Conservation (phyloP, 2,113 vertebrate genomes). For the Arvicanthis niloticus region DNA sequence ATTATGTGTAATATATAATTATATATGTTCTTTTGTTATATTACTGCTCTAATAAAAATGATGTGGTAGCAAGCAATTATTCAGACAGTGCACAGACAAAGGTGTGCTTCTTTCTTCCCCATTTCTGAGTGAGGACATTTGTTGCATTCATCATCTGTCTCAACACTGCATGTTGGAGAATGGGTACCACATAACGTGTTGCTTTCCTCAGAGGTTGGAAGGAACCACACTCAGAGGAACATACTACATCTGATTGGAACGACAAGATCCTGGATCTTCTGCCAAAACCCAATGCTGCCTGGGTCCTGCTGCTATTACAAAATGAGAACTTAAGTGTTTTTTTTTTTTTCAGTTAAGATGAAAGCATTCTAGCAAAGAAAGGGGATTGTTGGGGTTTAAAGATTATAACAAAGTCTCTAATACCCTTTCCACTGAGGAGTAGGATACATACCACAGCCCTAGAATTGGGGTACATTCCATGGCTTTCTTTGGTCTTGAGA, state of each 20-base stretch:
- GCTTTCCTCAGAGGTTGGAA: not conserved
- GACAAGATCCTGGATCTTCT: not conserved
- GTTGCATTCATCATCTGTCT: not conserved
- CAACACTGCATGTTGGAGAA: not conserved
- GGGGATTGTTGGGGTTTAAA: not conserved
- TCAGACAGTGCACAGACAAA: not conserved
- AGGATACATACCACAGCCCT: not conserved
- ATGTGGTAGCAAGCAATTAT: not conserved
- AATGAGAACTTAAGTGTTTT: not conserved
- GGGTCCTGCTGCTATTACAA: not conserved
- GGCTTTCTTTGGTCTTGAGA: conserved; percentile 28
- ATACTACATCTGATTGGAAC: not conserved
- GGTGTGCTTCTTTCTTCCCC: not conserved
- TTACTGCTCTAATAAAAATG: not conserved
- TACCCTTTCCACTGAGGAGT: not conserved
- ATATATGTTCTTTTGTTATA: conserved; percentile 17
- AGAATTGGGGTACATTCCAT: not conserved
- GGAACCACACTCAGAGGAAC: not conserved
- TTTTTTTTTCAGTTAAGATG: not conserved
- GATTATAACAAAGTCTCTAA: not conserved
- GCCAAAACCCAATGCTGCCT: not conserved
- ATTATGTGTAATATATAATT: conserved; percentile 15
- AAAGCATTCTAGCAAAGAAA: not conserved
- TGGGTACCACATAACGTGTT: not conserved
- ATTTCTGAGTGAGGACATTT: not conserved